A percentile compares a stretch with the other conserved stretches of the same genome.
Evolutionary conservation across 2,113 vertebrate genomes (phyloP).

Genomic region (Pampusana beccarii): DNA sequence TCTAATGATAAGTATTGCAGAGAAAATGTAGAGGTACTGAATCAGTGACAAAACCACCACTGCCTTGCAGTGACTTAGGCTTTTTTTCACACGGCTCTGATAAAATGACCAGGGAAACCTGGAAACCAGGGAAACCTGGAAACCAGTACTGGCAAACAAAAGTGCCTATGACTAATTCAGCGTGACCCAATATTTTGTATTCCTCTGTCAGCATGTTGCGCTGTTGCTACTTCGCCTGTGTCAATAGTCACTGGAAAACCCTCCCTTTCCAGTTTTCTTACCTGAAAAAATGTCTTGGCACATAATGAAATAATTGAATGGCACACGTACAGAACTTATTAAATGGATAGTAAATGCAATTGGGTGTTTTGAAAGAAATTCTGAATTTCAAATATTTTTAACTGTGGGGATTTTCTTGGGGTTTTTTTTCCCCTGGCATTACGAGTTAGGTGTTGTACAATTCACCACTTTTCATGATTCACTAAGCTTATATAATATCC

Average conservation of each 20-base stretch:
- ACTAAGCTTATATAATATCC: conserved; percentile 1
- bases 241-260: background rate
- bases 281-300: background rate
- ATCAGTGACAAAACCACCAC: conserved; percentile 20
- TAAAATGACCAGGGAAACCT: background rate
- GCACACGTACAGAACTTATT: background rate
- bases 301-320: background rate
- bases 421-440: background rate
- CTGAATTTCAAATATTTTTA: background rate
- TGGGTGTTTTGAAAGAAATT: background rate
- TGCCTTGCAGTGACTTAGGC: background rate
- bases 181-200: background rate
- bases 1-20: background rate
- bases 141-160: background rate
- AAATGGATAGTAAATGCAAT: background rate
- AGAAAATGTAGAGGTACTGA: background rate
- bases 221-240: background rate
- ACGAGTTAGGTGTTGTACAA: background rate
- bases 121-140: too few species aligned
- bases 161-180: background rate
- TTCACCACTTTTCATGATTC: conserved; percentile 2
- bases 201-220: background rate
- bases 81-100: background rate
- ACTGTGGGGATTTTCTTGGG: background rate
- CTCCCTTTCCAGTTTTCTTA: background rate